These are phyloP conservation scores for Andrena trimmerana DNA, from an alignment of 2,888 invertebrate genomes.

Conservation along the genomic window DNA sequence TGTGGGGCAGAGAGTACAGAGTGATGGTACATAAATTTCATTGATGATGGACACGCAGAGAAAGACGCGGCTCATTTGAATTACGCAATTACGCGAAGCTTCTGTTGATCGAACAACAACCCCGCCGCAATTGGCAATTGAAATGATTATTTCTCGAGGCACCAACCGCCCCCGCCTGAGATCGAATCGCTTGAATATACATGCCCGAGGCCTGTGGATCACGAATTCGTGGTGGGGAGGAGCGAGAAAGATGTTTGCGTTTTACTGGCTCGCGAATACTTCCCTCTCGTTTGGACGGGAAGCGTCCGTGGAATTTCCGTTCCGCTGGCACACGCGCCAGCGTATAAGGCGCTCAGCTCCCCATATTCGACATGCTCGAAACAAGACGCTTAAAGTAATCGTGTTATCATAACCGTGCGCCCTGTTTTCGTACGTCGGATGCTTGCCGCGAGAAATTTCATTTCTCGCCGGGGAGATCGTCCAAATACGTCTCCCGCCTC, in stretches of 20 bases:
- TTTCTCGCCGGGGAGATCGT: not conserved
- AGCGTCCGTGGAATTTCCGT: constrained; percentile 31
- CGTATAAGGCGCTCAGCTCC: constrained; percentile 27
- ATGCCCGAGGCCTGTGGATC: constrained; percentile 5
- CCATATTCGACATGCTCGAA: constrained; percentile 30
- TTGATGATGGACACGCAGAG: not conserved
- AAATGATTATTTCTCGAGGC: constrained; percentile 32
- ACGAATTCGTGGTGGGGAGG: constrained; percentile 1
- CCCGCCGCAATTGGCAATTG: constrained; percentile 34
- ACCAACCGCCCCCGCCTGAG: not conserved
- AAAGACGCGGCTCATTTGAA: not conserved
- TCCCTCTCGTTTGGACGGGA: not conserved
- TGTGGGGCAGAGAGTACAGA: not conserved
- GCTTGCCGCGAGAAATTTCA: not conserved
- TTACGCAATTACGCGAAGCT: constrained; percentile 5
- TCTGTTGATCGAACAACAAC: constrained; percentile 21
- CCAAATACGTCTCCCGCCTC: not conserved
- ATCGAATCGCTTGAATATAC: constrained; percentile 45
- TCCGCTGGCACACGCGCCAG: constrained; percentile 2
- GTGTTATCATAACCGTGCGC: constrained; percentile 39
- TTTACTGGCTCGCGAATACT: constrained; percentile 30
- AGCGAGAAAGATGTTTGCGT: constrained; percentile 2
- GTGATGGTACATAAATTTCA: too few relatives aligned
- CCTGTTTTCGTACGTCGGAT: not conserved
- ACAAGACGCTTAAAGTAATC: constrained; percentile 48